A percentile compares a stretch with the other conserved stretches of the same genome.
phyloP scores from a whole-genome alignment of 2,888 invertebrate genomes.

The Andrena praecox region DNA sequence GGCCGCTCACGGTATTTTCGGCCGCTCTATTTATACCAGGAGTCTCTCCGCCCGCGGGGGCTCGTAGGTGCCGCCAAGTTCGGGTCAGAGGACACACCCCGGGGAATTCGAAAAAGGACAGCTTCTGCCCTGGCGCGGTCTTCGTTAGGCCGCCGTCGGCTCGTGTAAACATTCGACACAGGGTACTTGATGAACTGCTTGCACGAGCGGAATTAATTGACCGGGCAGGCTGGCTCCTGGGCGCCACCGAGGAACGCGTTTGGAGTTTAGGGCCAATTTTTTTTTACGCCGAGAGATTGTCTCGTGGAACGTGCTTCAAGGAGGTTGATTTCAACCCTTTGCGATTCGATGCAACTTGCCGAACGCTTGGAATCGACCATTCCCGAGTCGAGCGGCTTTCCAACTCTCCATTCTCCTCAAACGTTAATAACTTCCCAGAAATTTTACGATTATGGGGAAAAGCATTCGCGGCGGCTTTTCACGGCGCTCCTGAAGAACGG shows the following conservation, averaged over 20 bases:
- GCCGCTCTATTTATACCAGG: constrained; percentile 77
- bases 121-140: constrained; percentile 21
- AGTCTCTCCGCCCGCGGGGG: constrained; percentile 58
- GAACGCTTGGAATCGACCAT: not conserved
- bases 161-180: constrained; percentile 55
- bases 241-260: constrained; percentile 44
- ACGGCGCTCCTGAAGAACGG: constrained; percentile 23
- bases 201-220: constrained; percentile 58
- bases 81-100: constrained; percentile 78
- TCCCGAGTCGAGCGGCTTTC: constrained; percentile 13
- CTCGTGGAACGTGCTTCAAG: too few species aligned
- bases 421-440: constrained; percentile 48
- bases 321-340: too few species aligned
- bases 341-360: not conserved
- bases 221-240: constrained; percentile 12
- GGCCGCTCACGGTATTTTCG: constrained; percentile 76
- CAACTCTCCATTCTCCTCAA: constrained; percentile 8
- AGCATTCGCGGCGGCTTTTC: constrained; percentile 42
- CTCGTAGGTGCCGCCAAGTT: constrained; percentile 72
- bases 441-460: constrained; percentile 63
- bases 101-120: constrained; percentile 61
- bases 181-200: constrained; percentile 55
- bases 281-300: too few species aligned
- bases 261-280: not conserved
- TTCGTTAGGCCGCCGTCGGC: constrained; percentile 44